Base-by-base conservation (phyloP, 2,113 vertebrate genomes). In the Reinhardtius hippoglossoides region DNA sequence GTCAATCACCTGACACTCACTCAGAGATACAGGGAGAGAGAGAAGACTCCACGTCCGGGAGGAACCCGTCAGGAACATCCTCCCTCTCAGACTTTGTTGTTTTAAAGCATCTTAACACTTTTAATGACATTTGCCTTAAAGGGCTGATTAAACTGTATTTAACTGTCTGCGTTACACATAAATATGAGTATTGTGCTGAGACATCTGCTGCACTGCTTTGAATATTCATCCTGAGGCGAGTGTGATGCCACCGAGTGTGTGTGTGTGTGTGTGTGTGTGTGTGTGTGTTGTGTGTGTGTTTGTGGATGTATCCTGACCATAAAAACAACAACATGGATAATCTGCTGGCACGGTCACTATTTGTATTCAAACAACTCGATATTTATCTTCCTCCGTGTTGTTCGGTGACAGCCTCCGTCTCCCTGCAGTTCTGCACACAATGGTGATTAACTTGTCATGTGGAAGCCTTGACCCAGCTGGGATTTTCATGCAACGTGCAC, bases 341-440 rank as follows among this genome's bases (percentile, higher is more conserved):
- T 81, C 52, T 72, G 68, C 61, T 60, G 80, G 46, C 74, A 50
- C 21, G 61, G 64, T 48, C 37, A 46, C 57, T 67, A 61, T 86
- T 83, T 83, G 70, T 72, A 61, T 76, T 82, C 21, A 55, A 76
- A 71, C 76, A 76, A 52, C 57, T 79, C 74, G 31, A 24, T 82
- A 68, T 88, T 77, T 64, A 55, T 81, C 48, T 86, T 69, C 76
- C 58, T 74, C 74, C 77, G 6, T 42, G 57, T 57, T 70, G 55
- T 73, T 79, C 65, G 66, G 37, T 55, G 58, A 59, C 61, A 67
- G 70, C 31, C 31, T 31, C 7, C 31, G 31, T 31, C 31, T 77
- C 20, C 9, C 64, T 52, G 57, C 72, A 67, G 56, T 80, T 46
- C 40, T 70, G 65, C 40, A 74, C 79, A 54, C 37, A 27, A 18